Base-by-base conservation (phyloP, 2,888 invertebrate species). In the Zaprionus obscuricornis region DNA sequence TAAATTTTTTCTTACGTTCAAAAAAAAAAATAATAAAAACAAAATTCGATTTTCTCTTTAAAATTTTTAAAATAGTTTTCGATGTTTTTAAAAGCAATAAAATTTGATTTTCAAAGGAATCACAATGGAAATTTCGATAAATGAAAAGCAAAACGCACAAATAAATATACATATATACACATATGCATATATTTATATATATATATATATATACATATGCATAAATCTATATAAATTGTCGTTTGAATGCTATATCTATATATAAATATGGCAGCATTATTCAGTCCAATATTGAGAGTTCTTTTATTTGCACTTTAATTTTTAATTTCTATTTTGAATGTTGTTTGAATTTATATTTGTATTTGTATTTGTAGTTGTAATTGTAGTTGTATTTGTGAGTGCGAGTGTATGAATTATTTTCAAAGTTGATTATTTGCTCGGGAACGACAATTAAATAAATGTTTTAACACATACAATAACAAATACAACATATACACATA, bases 61-160 rank as follows among this genome's bases (percentile, higher is more conserved):
- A 27, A 56, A 54, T 58, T 20, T 58, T 60, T 51, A 72, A 71
- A 68, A 55, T 60, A 60, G 54, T 74, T 65, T 78, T 78, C 81
- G 81, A 66, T 78, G 81, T 62, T 58, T 52, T 63, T 46, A 70
- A 54, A 59, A 22, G 22, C 4, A 22, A 65, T 37, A 68, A 77
- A 81, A 84, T 81, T 84, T 70, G 64, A 79, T 79, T 79, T 84
- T 70, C 56, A 60, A 84, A 67, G 76, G 73, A 84, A 78, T 78
- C 78, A 78, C 78, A 78, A 73, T 77, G 36, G 56, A 57, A 79
- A 76, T 62, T 76, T 77, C 70, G 65, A 31, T 54, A 51, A 64
- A 67, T 56, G 57, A 59, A 63, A 71, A 69, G 68, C 72, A 36
- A 72, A 57, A 24, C 24, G 24, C n/a, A 8, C 24, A 24, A 6